Evolutionary conservation across 2,797 vertebrate genomes (phyloP).

Genomic region (Paratrypauchen microcephalus): DNA sequence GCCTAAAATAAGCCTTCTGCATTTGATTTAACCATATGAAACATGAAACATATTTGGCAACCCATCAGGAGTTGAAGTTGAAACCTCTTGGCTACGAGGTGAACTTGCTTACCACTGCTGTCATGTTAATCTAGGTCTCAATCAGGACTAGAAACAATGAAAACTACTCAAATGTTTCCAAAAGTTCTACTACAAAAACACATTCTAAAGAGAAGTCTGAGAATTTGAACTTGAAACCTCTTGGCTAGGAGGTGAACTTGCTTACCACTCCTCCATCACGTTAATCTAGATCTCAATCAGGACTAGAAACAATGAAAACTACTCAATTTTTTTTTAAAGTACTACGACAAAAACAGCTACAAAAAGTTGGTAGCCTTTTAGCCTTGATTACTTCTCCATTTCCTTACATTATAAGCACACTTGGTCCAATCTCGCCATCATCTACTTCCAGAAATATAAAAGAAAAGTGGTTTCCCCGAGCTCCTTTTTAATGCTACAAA

Average conservation of each 20-base stretch:
- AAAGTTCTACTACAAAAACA: conserved; percentile 24
- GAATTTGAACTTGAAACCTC: not conserved
- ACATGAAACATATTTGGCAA: too few relatives aligned
- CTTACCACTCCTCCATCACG: not conserved
- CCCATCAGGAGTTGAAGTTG: not conserved
- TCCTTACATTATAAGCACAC: conserved; percentile 60
- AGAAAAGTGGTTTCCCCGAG: conserved; percentile 45
- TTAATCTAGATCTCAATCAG: not conserved
- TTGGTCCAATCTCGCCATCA: conserved; percentile 56
- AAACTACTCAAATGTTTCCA: not conserved
- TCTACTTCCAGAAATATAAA: conserved; percentile 35
- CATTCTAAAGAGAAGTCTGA: too few relatives aligned
- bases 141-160: not conserved
- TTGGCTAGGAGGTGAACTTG: not conserved
- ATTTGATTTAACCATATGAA: too few relatives aligned
- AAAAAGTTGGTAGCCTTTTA: conserved; percentile 62
- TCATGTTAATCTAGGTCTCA: not conserved
- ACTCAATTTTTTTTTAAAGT: not conserved
- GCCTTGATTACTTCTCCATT: conserved; percentile 54
- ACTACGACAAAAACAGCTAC: conserved; percentile 61
- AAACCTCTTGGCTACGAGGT: not conserved
- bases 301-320: not conserved
- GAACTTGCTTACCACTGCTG: not conserved
- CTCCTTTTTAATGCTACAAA: conserved; percentile 77
- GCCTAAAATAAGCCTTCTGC: too few relatives aligned